Evolutionary conservation across 2,113 vertebrate genomes (phyloP).

Genomic region (Chaetops frenatus): DNA sequence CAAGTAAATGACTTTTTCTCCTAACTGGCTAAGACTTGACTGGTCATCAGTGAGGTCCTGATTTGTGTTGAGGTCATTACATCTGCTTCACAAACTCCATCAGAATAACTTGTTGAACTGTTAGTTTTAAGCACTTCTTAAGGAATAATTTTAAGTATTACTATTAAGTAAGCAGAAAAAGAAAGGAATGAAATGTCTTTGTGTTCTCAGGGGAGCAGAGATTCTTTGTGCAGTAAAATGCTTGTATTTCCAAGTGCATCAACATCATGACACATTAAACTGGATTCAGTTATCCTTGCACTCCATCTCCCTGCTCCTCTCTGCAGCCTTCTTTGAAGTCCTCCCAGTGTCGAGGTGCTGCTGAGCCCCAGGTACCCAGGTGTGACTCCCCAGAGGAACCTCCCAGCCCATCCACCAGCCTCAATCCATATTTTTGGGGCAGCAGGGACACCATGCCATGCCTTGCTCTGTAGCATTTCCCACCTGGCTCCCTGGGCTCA

Average conservation of each 20-base stretch:
- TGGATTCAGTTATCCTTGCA: neutral
- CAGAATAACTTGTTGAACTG: neutral
- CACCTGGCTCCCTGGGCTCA: neutral
- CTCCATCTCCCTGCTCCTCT: neutral
- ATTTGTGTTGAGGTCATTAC: neutral
- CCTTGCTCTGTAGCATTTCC: neutral
- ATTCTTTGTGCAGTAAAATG: neutral
- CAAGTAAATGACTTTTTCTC: neutral
- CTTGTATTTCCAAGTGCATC: neutral
- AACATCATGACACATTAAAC: neutral
- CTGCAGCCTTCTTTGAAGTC: neutral
- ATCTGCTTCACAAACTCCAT: neutral
- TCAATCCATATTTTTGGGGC: rapidly evolving
- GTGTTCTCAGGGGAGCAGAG: neutral
- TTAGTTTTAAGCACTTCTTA: neutral
- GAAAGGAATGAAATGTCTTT: neutral
- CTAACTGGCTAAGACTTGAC: neutral
- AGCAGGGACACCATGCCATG: neutral
- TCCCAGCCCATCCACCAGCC: neutral
- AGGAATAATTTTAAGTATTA: neutral
- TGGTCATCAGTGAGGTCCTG: neutral
- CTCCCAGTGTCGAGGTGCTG: neutral
- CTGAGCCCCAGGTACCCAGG: neutral
- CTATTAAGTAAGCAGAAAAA: neutral
- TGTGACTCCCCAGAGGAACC: neutral